A percentile compares a stretch with the other conserved stretches of the same genome.
These are phyloP conservation scores for Poecilia latipinna DNA, from an alignment of 2,113 vertebrate species.

Conservation along the genomic window DNA sequence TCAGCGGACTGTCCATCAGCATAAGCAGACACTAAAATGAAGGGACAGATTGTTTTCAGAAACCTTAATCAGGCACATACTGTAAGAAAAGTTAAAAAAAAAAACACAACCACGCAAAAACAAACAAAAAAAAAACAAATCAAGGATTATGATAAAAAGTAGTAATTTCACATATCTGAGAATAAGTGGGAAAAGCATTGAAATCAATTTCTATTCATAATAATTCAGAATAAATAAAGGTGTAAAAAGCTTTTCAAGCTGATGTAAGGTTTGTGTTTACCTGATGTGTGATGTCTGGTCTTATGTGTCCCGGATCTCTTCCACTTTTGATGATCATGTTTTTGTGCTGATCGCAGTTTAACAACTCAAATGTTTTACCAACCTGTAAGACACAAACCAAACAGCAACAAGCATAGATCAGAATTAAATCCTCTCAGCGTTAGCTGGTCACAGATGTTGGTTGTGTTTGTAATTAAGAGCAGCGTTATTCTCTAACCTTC, in stretches of 20 bases:
- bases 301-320: slow-evolving; percentile 87
- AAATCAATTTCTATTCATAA: neutral
- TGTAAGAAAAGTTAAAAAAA: neutral
- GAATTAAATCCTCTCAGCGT: neutral
- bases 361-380: slow-evolving; percentile 92
- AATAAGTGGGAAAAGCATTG: neutral
- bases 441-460: neutral
- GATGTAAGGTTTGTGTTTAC: slow-evolving; percentile 64
- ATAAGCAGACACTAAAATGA: slow-evolving; percentile 88
- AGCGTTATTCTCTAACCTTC: slow-evolving; percentile 80
- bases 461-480: slow-evolving; percentile 4
- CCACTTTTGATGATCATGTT: slow-evolving; percentile 88
- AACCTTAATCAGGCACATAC: too few relatives aligned
- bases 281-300: slow-evolving; percentile 97
- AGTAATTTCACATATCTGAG: neutral
- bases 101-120: neutral
- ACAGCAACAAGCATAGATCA: neutral
- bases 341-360: slow-evolving; percentile 96
- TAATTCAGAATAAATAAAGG: neutral
- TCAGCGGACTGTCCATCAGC: slow-evolving; percentile 97
- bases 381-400: slow-evolving; percentile 74
- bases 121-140: neutral
- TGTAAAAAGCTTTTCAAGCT: neutral
- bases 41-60: neutral
- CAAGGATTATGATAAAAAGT: neutral